A percentile compares a stretch with the other conserved stretches of the same genome.
Conservation (phyloP, 2,797 vertebrate genomes). For the Allobates femoralis region DNA sequence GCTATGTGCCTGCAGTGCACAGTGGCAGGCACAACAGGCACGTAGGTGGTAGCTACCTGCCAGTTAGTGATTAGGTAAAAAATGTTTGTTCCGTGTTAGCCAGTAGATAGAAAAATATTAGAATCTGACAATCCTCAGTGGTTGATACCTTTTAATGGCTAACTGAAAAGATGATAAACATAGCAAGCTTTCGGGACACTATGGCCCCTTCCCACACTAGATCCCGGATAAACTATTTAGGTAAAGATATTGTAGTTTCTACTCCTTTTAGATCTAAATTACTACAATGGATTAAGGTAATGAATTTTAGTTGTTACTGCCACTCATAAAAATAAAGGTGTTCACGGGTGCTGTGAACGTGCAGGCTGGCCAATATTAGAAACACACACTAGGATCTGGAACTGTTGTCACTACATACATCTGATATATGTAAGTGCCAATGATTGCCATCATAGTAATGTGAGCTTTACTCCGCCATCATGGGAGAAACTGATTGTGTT, state of each 20-base stretch:
- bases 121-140: too few relatives aligned
- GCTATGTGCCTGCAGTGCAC: too few relatives aligned
- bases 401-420: background rate
- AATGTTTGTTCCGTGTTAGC: too few relatives aligned
- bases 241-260: background rate
- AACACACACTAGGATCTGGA: background rate
- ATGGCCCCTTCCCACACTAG: too few relatives aligned
- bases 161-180: too few relatives aligned
- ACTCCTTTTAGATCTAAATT: background rate
- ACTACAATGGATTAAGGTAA: background rate
- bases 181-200: too few relatives aligned
- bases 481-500: constrained; percentile 18
- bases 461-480: constrained; percentile 10
- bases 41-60: too few relatives aligned
- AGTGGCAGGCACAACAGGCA: too few relatives aligned
- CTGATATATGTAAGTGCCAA: constrained; percentile 38
- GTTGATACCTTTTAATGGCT: too few relatives aligned
- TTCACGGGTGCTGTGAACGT: background rate
- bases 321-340: constrained; percentile 15
- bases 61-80: too few relatives aligned
- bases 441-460: constrained; percentile 35
- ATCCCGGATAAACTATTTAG: too few relatives aligned
- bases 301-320: background rate
- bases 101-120: too few relatives aligned
- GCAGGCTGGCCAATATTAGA: background rate